These are phyloP conservation scores for Atta texana DNA, from an alignment of 1,140 invertebrate species.

Conservation along the genomic window DNA sequence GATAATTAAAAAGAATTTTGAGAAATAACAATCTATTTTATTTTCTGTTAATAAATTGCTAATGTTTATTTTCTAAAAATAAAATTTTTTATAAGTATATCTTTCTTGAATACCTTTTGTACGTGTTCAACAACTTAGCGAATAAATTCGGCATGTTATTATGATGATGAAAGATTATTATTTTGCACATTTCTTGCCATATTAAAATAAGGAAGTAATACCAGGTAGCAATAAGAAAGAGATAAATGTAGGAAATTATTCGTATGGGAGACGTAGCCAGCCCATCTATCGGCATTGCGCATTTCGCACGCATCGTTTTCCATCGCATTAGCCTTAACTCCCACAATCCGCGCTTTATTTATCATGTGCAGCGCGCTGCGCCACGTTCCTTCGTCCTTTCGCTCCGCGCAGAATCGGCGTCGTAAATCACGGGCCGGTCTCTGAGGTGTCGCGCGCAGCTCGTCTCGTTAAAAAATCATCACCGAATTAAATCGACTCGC, in stretches of 20 bases:
- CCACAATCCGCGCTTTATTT: constrained; percentile 50
- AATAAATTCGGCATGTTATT: not conserved
- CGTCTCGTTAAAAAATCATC: constrained; percentile 86
- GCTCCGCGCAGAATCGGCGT: constrained; percentile 10
- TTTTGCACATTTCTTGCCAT: not conserved
- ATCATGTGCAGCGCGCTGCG: constrained; percentile 15
- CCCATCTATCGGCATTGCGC: not conserved
- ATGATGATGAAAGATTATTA: not conserved
- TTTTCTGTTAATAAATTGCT: too few species aligned
- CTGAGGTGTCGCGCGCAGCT: constrained; percentile 56
- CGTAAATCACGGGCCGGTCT: constrained; percentile 68
- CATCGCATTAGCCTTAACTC: constrained; percentile 35
- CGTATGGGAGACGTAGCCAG: not conserved
- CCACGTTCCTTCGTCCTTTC: constrained; percentile 36
- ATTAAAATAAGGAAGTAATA: not conserved
- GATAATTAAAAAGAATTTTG: too few species aligned
- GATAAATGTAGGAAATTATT: not conserved
- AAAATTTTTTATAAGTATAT: too few species aligned
- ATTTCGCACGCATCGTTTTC: constrained; percentile 47
- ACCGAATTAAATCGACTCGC: constrained; percentile 85
- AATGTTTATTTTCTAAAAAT: too few species aligned
- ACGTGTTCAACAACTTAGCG: not conserved
- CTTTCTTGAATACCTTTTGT: not conserved
- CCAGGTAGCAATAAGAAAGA: not conserved
- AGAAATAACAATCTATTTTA: too few species aligned